Evolutionary conservation across 2,113 vertebrate genomes (phyloP).

Genomic region (Clarias batrachus): DNA sequence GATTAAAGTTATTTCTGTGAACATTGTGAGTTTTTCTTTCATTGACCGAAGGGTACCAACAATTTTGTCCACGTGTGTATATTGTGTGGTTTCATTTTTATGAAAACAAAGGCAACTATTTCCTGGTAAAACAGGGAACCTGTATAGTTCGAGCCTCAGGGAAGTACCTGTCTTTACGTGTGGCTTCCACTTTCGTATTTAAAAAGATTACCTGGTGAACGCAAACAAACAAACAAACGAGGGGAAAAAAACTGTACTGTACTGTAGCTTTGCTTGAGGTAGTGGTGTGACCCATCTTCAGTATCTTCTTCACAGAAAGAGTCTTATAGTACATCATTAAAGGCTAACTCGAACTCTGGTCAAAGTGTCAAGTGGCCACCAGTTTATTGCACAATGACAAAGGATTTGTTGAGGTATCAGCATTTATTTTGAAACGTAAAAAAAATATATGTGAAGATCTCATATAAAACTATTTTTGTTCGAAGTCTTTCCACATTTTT

Average conservation of each 20-base stretch:
- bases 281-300: neutral
- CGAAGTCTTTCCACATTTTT: neutral
- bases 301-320: neutral
- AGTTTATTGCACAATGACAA: neutral
- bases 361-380: neutral
- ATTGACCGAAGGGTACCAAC: no score
- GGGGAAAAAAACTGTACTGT: no score
- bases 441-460: neutral
- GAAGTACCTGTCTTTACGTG: constrained; percentile 12
- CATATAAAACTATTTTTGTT: neutral
- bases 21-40: no score
- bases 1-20: no score
- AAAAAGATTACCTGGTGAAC: neutral
- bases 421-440: neutral
- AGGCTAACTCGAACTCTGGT: neutral
- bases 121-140: neutral
- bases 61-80: no score
- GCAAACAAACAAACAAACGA: no score
- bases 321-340: neutral
- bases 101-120: neutral
- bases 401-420: neutral
- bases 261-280: neutral
- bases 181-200: constrained; percentile 30
- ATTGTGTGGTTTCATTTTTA: neutral
- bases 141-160: neutral